Evolutionary conservation across 2,113 vertebrate species (phyloP).

Genomic region (Eulacestoma nigropectus): DNA sequence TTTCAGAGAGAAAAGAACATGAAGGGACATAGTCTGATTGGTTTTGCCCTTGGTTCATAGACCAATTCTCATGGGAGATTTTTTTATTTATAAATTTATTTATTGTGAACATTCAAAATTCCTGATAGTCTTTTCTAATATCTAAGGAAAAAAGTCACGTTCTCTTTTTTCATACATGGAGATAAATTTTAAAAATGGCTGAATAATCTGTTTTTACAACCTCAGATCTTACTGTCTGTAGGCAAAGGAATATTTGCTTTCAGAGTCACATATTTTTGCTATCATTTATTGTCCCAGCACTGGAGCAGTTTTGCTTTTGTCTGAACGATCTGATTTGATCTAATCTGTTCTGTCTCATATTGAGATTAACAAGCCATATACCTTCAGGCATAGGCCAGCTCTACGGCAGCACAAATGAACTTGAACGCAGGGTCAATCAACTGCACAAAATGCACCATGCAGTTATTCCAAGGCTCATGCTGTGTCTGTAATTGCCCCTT

Average conservation of each 20-base stretch:
- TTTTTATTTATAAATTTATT: not conserved
- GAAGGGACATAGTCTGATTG: not conserved
- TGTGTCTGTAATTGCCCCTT: conserved; percentile 79
- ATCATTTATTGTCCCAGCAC: not conserved
- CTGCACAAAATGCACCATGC: conserved; percentile 69
- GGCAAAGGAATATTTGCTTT: conserved; percentile 35
- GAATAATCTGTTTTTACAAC: not conserved
- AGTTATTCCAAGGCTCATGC: conserved; percentile 64
- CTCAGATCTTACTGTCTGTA: not conserved
- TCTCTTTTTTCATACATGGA: not conserved
- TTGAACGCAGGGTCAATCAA: conserved; percentile 74
- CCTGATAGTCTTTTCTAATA: not conserved
- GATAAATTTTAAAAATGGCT: not conserved
- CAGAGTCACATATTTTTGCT: not conserved
- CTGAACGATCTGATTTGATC: conserved; percentile 37
- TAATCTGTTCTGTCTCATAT: conserved; percentile 68
- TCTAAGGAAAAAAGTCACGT: not conserved
- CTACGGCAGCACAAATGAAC: conserved; percentile 66
- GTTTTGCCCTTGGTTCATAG: not conserved
- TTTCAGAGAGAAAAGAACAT: not conserved
- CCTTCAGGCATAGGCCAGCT: conserved; percentile 62
- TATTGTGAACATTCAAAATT: not conserved
- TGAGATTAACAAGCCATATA: conserved; percentile 73
- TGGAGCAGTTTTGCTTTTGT: conserved; percentile 35
- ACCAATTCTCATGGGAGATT: not conserved